Conservation (phyloP, 2,113 vertebrate genomes). For the Oceanodroma tethys region DNA sequence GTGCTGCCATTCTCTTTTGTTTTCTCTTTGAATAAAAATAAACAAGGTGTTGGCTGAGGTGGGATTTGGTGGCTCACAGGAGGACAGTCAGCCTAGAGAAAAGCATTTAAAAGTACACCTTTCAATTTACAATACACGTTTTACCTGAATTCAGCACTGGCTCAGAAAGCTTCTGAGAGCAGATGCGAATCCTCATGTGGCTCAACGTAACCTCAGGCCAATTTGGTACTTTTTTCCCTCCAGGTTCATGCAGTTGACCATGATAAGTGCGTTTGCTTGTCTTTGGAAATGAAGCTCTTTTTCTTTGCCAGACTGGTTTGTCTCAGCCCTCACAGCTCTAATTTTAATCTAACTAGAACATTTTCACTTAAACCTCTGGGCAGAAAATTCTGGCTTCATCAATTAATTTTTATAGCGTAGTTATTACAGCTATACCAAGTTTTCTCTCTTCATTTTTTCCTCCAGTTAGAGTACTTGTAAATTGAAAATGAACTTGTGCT, state of each 20-base stretch:
- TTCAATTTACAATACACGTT: neutral
- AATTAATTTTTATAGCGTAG: conserved; percentile 22
- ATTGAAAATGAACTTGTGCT: conserved; percentile 54
- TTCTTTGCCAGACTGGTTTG: neutral
- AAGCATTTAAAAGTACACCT: conserved; percentile 25
- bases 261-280: conserved; percentile 17
- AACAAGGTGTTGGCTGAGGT: neutral
- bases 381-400: conserved; percentile 33
- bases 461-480: conserved; percentile 4
- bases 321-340: neutral
- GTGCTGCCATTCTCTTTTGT: neutral
- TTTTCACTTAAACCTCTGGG: neutral
- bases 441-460: conserved; percentile 10
- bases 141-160: conserved; percentile 7
- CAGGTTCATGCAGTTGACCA: neutral
- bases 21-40: neutral
- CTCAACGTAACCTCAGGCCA: neutral
- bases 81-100: conserved; percentile 1
- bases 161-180: conserved; percentile 20
- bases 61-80: conserved; percentile 32
- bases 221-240: conserved; percentile 15
- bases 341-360: conserved; percentile 45
- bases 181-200: neutral
- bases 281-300: conserved; percentile 40
- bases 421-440: conserved; percentile 36